Evolutionary conservation across 1,140 invertebrate genomes (phyloP), one percentile per base, ranked within the genome.

Genomic region (Drosophila sturtevanti): DNA sequence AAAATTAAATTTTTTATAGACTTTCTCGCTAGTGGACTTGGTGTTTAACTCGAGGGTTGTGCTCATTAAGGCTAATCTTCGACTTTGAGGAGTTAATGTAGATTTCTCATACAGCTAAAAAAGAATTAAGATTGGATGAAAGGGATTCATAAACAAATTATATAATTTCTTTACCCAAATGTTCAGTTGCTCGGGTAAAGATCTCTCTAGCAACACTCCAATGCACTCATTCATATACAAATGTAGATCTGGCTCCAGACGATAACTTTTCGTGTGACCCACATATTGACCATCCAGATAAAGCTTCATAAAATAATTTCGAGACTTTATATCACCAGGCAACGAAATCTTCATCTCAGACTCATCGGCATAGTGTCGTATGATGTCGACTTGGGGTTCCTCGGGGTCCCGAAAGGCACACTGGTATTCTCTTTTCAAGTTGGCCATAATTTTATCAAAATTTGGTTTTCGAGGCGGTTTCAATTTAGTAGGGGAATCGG

Each of bases 371-470:
- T 81, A 72, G 54, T 70, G 72, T 21, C 60, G 77, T 24, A 91
- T 68, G n/a, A 94, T 68, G 18, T 89, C 64, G 6, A 94, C 81
- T 18, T 90, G 75, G 9, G 93, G 93, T 64, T 94, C 93, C 31
- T 92, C 93, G 0, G 93, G 93, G 24, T 92, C 90, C 68, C 91
- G 81, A 31, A 93, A 92, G 44, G 92, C 84, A 34, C 92, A 89
- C 4, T 84, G 71, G 48, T 93, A 92, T 31, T 92, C 86, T 16
- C 78, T 70, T 10, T 68, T 72, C 1, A 93, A 63, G 18, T 87
- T 81, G 7, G 76, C 65, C 74, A 91, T 86, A 6, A 92, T 68
- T 12, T 78, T 56, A 0, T 80, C 74, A 52, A 91, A 81, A 48
- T 91, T 72, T 11, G 92, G 91, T 61, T 93, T 92, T 5, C 79